phyloP scores from a whole-genome alignment of 2,797 vertebrate species.

The Myripristis murdjan region DNA sequence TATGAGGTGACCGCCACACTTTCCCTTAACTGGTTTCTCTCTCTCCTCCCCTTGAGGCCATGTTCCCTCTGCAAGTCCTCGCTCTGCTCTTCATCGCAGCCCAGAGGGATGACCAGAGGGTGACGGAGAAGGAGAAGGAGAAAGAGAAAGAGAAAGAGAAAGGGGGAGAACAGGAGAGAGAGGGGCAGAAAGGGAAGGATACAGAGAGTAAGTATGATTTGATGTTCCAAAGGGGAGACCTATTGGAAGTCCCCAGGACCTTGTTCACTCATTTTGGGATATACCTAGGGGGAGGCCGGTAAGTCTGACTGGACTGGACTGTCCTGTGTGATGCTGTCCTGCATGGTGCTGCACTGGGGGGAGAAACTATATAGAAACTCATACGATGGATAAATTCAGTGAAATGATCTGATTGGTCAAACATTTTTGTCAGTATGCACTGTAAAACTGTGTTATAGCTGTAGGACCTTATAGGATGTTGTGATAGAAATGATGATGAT shows the following conservation, averaged over 20 bases:
- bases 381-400: no score
- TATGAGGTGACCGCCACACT: background rate
- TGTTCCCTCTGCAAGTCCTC: conserved; percentile 78
- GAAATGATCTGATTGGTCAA: no score
- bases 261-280: conserved; percentile 95
- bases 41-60: conserved; percentile 33
- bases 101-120: background rate
- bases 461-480: no score
- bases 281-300: conserved; percentile 90
- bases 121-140: background rate
- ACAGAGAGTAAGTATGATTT: conserved; percentile 63
- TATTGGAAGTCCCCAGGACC: conserved; percentile 92
- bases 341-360: no score
- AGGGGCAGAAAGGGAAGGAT: background rate
- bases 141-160: conserved; percentile 5
- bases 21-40: background rate
- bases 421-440: no score
- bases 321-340: background rate
- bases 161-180: background rate
- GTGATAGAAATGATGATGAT: no score
- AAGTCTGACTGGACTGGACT: conserved; percentile 9
- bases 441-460: no score
- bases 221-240: conserved; percentile 88
- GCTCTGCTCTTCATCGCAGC: conserved; percentile 69
- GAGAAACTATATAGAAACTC: no score